These are phyloP conservation scores for Orycteropus afer DNA, from an alignment of 2,113 vertebrate species.

Conservation along the genomic window DNA sequence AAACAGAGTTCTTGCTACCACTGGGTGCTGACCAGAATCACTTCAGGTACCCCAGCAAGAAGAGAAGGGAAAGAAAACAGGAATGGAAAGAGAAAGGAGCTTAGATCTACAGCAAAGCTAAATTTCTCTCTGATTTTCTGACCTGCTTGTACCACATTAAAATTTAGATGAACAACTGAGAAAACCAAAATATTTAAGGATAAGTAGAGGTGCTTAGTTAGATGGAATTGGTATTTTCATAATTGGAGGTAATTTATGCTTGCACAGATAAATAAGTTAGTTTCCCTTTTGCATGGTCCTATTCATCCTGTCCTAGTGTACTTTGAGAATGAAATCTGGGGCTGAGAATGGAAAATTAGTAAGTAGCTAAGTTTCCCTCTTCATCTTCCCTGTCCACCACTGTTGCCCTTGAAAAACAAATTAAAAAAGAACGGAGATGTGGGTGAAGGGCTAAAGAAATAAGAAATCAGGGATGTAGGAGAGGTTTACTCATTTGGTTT, in stretches of 20 bases:
- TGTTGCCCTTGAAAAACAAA: background rate
- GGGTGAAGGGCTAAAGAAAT: slow-evolving; percentile 56
- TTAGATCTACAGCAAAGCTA: background rate
- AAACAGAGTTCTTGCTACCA: background rate
- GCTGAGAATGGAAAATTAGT: slow-evolving; percentile 44
- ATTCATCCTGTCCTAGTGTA: background rate
- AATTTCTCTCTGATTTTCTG: background rate
- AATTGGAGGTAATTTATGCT: background rate
- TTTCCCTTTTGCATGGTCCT: background rate
- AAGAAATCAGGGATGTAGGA: background rate
- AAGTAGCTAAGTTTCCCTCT: background rate
- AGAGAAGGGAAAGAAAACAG: background rate
- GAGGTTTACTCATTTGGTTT: slow-evolving; percentile 27
- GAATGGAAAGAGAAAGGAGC: fast-evolving
- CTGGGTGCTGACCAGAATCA: background rate
- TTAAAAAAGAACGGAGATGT: background rate
- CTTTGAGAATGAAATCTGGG: slow-evolving; percentile 16
- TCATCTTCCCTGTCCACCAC: background rate
- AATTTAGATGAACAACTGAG: background rate
- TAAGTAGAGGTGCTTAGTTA: background rate
- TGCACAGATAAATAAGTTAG: slow-evolving; percentile 6
- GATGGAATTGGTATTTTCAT: background rate
- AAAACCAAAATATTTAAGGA: background rate
- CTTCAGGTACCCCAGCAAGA: background rate
- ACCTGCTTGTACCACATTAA: background rate